A percentile compares a stretch with the other conserved stretches of the same genome.
Evolutionary conservation across 2,113 vertebrate species (phyloP).

Genomic region (Lagopus leucura): DNA sequence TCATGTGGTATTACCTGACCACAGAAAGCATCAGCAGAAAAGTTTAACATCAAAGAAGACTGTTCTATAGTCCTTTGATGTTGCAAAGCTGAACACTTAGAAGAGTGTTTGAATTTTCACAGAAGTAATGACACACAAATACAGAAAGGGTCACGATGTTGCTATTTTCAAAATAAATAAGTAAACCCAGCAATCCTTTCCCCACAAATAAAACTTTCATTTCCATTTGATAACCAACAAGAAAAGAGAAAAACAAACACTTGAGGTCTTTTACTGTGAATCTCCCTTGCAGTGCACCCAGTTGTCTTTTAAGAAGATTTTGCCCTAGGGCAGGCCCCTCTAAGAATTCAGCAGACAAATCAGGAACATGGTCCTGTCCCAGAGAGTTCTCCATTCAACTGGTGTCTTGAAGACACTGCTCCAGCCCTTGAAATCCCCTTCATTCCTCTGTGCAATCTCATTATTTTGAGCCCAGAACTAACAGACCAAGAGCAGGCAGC

Average conservation of each 20-base stretch:
- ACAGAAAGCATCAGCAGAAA: conserved; percentile 57
- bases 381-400: not conserved
- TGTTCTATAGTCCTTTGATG: conserved; percentile 66
- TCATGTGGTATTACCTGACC: conserved; percentile 70
- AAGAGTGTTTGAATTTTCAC: conserved; percentile 51
- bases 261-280: not conserved
- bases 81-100: conserved; percentile 45
- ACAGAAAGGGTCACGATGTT: conserved; percentile 23
- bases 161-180: not conserved
- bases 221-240: not conserved
- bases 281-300: not conserved
- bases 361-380: not conserved
- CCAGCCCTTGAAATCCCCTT: not conserved
- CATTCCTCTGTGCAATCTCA: not conserved
- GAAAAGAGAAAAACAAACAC: not conserved
- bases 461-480: not conserved
- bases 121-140: conserved; percentile 46
- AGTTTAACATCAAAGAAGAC: conserved; percentile 66
- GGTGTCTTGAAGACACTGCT: not conserved
- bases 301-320: not conserved
- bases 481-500: not conserved
- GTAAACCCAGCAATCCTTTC: not conserved
- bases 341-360: not conserved
- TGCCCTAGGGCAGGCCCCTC: not conserved
- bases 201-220: not conserved